These are phyloP conservation scores for Semibalanus balanoides DNA, from an alignment of 1,140 invertebrate genomes.

Conservation along the genomic window DNA sequence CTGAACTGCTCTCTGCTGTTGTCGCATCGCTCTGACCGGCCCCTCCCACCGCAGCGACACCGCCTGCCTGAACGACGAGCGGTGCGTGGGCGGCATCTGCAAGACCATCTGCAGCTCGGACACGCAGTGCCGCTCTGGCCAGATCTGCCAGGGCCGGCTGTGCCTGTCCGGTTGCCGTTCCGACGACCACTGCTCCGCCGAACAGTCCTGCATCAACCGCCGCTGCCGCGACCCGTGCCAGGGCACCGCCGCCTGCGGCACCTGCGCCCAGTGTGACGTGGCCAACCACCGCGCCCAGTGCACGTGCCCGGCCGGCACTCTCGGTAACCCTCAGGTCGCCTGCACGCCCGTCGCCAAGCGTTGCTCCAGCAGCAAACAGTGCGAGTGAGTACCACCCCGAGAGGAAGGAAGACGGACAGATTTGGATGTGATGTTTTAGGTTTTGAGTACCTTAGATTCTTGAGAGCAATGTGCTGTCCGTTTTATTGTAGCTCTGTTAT, in stretches of 20 bases:
- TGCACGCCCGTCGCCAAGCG: conserved; percentile 46
- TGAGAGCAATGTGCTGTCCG: no score
- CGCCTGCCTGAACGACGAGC: conserved; percentile 66
- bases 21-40: no score
- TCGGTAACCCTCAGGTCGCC: conserved; percentile 60
- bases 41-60: conserved; percentile 47
- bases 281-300: conserved; percentile 69
- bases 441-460: no score
- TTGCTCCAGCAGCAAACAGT: conserved; percentile 20
- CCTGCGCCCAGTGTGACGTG: conserved; percentile 65
- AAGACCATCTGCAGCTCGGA: conserved; percentile 71
- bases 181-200: conserved; percentile 43
- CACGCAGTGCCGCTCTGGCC: conserved; percentile 54
- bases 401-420: no score
- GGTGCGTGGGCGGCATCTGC: conserved; percentile 63
- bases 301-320: conserved; percentile 58
- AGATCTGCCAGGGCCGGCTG: conserved; percentile 71
- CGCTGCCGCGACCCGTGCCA: conserved; percentile 71
- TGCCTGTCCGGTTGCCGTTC: conserved; percentile 42
- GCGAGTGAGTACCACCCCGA: conserved; percentile 4
- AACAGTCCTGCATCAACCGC: conserved; percentile 63
- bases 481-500: no score
- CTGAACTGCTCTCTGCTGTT: no score
- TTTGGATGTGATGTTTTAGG: no score
- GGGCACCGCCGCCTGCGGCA: conserved; percentile 49